Percentiles rank a stretch among this genome's conserved stretches.
Evolutionary conservation across 2,113 vertebrate genomes (phyloP).

Genomic region (Cyanoramphus novaezelandiae): DNA sequence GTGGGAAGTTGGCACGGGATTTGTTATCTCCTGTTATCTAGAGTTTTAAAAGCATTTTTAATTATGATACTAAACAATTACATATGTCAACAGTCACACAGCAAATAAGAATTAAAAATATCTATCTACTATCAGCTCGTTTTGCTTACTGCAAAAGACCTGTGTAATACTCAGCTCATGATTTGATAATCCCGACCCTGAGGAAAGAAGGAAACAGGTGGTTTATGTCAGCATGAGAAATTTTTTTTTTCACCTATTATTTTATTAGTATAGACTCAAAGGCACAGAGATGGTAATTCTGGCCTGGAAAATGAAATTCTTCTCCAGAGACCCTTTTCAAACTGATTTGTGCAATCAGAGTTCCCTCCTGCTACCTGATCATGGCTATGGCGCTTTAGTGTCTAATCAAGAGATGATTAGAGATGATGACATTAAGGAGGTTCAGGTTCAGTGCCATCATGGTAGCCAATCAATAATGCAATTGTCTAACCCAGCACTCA

Average conservation of each 20-base stretch:
- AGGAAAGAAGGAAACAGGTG: conserved; percentile 18
- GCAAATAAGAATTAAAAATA: background rate
- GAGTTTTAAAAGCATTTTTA: background rate
- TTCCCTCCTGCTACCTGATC: conserved; percentile 7
- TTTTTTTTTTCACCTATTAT: background rate
- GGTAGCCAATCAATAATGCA: conserved; percentile 28
- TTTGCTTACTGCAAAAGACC: background rate
- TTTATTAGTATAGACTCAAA: conserved; percentile 56
- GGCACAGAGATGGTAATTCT: conserved; percentile 7
- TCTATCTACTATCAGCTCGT: background rate
- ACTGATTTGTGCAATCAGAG: conserved; percentile 41
- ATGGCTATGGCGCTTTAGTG: background rate
- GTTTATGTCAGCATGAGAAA: conserved; percentile 12
- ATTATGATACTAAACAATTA: conserved; percentile 14
- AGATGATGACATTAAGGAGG: conserved; percentile 12
- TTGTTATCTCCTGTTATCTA: conserved; percentile 6
- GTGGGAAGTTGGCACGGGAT: background rate
- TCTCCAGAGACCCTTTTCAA: conserved; percentile 11
- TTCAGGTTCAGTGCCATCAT: conserved; percentile 52
- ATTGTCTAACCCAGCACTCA: background rate
- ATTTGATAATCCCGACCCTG: background rate
- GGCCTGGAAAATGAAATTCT: conserved; percentile 32
- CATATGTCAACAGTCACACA: background rate
- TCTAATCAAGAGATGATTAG: conserved; percentile 46
- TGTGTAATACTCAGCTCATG: background rate